phyloP scores from a whole-genome alignment of 2,113 vertebrate genomes.

The Coryphaenoides rupestris region DNA sequence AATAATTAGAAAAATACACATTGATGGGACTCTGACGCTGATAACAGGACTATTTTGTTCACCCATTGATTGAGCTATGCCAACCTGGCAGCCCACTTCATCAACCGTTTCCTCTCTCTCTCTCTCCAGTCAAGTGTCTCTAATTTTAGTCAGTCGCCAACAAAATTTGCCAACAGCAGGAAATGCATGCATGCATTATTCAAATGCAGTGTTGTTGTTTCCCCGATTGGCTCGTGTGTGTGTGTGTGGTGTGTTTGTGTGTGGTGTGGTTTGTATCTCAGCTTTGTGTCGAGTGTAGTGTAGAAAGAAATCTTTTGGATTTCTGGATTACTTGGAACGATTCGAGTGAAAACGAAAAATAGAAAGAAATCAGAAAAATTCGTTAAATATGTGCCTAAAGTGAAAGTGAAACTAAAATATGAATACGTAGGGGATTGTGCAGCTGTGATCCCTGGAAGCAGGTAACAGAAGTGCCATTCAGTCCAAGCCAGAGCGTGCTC shows the following conservation, averaged over 20 bases:
- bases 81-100: constrained; percentile 50
- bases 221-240: constrained; percentile 23
- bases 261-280: too few species aligned
- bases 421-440: too few species aligned
- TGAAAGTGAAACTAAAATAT: too few species aligned
- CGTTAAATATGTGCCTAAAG: background rate
- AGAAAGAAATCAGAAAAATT: background rate
- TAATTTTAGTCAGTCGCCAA: constrained; percentile 41
- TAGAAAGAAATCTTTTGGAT: too few species aligned
- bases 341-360: background rate
- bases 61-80: constrained; percentile 36
- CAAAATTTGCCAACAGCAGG: constrained; percentile 30
- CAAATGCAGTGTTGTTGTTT: constrained; percentile 42
- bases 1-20: constrained; percentile 21
- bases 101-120: constrained; percentile 31
- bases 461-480: too few species aligned
- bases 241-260: background rate
- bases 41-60: constrained; percentile 55
- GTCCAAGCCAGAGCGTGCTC: too few species aligned
- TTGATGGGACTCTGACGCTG: constrained; percentile 40
- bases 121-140: constrained; percentile 23
- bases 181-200: constrained; percentile 42
- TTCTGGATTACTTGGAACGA: background rate
- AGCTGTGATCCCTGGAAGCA: too few species aligned
- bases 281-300: too few species aligned